A percentile compares a stretch with the other conserved stretches of the same genome.
These are phyloP conservation scores for Pristionchus maxplancki DNA, from an alignment of 2,888 invertebrate species.

Conservation along the genomic window DNA sequence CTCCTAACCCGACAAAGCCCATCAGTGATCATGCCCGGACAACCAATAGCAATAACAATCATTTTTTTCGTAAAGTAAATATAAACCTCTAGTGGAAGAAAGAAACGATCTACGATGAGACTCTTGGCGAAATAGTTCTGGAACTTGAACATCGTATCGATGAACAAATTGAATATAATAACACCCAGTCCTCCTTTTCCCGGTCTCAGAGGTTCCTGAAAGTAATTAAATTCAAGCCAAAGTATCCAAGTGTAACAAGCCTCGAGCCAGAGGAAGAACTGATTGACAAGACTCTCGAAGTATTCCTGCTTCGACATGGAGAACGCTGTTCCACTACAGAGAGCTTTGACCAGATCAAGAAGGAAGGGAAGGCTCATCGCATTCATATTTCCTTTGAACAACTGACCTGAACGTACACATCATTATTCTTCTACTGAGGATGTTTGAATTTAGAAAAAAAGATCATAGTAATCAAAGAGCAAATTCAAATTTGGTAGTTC, in stretches of 20 bases:
- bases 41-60: too few species aligned
- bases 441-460: too few species aligned
- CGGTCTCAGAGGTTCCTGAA: neutral
- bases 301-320: neutral
- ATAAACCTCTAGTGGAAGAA: constrained; percentile 52
- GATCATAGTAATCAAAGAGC: too few species aligned
- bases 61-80: too few species aligned
- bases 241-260: neutral
- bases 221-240: too few species aligned
- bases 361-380: neutral
- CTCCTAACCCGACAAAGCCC: too few species aligned
- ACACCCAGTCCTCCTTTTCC: neutral
- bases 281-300: neutral
- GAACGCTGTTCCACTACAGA: neutral
- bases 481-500: too few species aligned
- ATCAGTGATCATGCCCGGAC: too few species aligned
- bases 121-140: constrained; percentile 37
- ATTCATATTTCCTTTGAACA: neutral
- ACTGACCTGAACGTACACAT: neutral
- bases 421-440: too few species aligned
- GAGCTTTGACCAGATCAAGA: neutral
- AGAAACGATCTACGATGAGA: constrained; percentile 47
- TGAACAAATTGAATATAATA: constrained; percentile 46
- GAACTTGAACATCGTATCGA: constrained; percentile 43
- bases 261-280: neutral